Evolutionary conservation across 2,797 vertebrate genomes (phyloP).

Genomic region (Silurus aristotelis): DNA sequence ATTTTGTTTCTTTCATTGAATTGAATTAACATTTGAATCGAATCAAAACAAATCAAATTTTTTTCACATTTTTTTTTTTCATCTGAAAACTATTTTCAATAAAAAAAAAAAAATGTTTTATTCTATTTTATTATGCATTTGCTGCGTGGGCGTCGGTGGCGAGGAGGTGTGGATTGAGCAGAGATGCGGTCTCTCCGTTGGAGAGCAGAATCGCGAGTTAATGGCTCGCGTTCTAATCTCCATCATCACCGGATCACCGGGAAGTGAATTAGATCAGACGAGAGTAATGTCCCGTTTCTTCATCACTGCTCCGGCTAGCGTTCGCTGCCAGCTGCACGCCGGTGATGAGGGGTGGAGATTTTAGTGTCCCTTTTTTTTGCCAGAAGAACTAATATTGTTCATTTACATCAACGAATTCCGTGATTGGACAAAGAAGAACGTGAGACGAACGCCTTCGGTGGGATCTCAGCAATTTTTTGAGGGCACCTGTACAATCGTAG

Average conservation of each 20-base stretch:
- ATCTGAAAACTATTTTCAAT: no score
- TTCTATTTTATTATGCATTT: no score
- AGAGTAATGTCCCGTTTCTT: slow-evolving; percentile 1
- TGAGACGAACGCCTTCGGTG: background rate
- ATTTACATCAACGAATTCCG: background rate
- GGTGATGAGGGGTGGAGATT: background rate
- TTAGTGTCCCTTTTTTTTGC: no score
- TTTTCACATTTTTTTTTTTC: no score
- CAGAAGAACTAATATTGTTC: no score
- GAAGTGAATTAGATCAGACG: slow-evolving; percentile 13
- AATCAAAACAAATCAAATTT: no score
- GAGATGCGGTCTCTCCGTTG: background rate
- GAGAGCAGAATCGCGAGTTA: background rate
- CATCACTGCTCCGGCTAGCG: background rate
- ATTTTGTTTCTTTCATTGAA: no score
- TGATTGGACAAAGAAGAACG: background rate
- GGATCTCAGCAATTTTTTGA: no score
- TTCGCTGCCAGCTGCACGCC: background rate
- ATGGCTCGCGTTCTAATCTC: slow-evolving; percentile 1
- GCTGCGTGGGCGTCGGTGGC: no score
- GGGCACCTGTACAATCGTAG: no score
- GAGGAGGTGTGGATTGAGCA: background rate
- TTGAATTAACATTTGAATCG: no score
- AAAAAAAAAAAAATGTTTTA: no score
- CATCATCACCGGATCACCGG: background rate